Evolutionary conservation across 2,888 invertebrate genomes (phyloP).

Genomic region (Hyles lineata): DNA sequence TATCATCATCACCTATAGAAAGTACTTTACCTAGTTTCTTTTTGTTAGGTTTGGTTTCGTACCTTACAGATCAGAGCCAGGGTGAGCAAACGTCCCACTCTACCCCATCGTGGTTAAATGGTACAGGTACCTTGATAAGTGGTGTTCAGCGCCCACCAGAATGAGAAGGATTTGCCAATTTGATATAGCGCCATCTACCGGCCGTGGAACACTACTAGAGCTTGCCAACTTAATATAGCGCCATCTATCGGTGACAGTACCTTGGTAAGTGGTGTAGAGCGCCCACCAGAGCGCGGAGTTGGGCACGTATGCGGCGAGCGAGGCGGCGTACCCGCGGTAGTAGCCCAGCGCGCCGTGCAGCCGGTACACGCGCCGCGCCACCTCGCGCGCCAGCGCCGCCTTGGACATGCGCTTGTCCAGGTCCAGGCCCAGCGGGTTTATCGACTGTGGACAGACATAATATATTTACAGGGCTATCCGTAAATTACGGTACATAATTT

Average conservation of each 20-base stretch:
- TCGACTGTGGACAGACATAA: conserved; percentile 63
- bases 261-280: conserved; percentile 96
- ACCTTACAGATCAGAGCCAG: too few species aligned
- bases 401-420: conserved; percentile 86
- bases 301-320: conserved; percentile 96
- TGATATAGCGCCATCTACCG: not conserved
- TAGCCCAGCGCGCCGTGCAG: conserved; percentile 94
- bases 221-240: not conserved
- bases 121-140: too few species aligned
- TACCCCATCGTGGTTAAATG: too few species aligned
- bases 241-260: conserved; percentile 71
- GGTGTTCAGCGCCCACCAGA: too few species aligned
- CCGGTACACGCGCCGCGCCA: conserved; percentile 91
- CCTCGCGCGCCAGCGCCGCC: conserved; percentile 89
- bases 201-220: not conserved
- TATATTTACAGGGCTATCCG: too few species aligned
- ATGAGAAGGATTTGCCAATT: too few species aligned
- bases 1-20: too few species aligned
- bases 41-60: too few species aligned
- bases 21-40: too few species aligned
- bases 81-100: too few species aligned
- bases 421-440: conserved; percentile 91
- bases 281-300: conserved; percentile 99
- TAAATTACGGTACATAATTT: too few species aligned
- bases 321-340: conserved; percentile 97